Evolutionary conservation across 2,113 vertebrate genomes (phyloP).

Genomic region (Dromaius novaehollandiae): DNA sequence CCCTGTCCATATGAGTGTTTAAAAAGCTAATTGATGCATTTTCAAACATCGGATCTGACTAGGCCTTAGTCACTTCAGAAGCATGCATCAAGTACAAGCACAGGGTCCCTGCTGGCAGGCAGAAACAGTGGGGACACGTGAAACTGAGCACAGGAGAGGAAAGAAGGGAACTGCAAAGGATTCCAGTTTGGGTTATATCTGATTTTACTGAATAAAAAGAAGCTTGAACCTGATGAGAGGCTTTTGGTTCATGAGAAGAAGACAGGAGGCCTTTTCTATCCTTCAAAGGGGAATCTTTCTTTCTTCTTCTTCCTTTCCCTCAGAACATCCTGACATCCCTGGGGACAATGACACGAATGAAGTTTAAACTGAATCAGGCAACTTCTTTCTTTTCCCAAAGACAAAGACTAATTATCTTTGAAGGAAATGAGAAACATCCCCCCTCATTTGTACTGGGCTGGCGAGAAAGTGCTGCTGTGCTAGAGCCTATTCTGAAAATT

Average conservation of each 20-base stretch:
- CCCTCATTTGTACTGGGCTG: not conserved
- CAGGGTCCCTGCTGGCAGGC: not conserved
- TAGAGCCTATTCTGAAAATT: not conserved
- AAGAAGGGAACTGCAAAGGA: not conserved
- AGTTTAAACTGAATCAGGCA: not conserved
- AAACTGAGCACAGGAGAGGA: not conserved
- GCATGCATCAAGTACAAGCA: not conserved
- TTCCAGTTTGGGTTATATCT: not conserved
- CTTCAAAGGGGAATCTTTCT: not conserved
- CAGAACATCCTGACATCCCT: not conserved
- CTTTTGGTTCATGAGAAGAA: not conserved
- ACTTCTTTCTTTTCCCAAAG: not conserved
- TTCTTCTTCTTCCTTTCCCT: not conserved
- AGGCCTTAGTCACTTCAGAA: not conserved
- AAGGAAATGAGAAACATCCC: not conserved
- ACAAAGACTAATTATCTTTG: not conserved
- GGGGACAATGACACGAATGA: not conserved
- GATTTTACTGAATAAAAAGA: not conserved
- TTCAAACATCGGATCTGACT: not conserved
- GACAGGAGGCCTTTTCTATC: not conserved
- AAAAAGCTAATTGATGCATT: not conserved
- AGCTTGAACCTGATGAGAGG: not conserved
- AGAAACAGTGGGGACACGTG: rapidly evolving
- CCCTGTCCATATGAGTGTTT: not conserved
- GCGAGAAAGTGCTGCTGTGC: not conserved